Conservation (phyloP, 1,140 invertebrate species). For the Anoplolepis gracilipes region DNA sequence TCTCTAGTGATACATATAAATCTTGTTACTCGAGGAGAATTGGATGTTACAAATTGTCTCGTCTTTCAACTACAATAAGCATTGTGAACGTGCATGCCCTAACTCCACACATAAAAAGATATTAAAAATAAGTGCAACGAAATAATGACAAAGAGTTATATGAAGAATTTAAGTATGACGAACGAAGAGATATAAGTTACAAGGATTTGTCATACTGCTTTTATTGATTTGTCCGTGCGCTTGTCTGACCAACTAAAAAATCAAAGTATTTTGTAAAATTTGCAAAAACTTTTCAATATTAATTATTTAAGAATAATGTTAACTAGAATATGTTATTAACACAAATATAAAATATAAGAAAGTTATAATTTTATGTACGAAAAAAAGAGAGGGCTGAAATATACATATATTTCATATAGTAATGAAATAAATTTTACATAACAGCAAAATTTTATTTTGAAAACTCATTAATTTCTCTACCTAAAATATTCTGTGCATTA, state of each 20-base stretch:
- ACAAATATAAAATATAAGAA: background rate
- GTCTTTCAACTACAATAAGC: constrained; percentile 54
- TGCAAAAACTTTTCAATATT: background rate
- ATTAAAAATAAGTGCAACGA: constrained; percentile 39
- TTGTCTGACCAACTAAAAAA: background rate
- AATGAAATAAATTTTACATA: background rate
- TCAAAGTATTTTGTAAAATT: background rate
- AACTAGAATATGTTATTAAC: background rate
- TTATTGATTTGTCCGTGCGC: background rate
- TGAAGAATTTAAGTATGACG: constrained; percentile 45
- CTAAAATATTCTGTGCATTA: background rate
- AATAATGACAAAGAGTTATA: constrained; percentile 49
- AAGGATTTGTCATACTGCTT: constrained; percentile 28
- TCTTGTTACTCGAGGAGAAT: constrained; percentile 44
- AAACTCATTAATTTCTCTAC: background rate
- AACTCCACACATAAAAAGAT: background rate
- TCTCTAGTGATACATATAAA: constrained; percentile 33
- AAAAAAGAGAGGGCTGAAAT: background rate
- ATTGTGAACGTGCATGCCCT: constrained; percentile 30
- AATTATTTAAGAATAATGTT: background rate
- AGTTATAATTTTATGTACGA: background rate
- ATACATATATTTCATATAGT: background rate
- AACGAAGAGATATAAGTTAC: background rate
- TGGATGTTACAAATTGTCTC: constrained; percentile 52
- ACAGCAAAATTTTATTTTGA: background rate